These are phyloP conservation scores for Scaptomyza polygonia DNA, from an alignment of 2,888 invertebrate genomes.

Conservation along the genomic window DNA sequence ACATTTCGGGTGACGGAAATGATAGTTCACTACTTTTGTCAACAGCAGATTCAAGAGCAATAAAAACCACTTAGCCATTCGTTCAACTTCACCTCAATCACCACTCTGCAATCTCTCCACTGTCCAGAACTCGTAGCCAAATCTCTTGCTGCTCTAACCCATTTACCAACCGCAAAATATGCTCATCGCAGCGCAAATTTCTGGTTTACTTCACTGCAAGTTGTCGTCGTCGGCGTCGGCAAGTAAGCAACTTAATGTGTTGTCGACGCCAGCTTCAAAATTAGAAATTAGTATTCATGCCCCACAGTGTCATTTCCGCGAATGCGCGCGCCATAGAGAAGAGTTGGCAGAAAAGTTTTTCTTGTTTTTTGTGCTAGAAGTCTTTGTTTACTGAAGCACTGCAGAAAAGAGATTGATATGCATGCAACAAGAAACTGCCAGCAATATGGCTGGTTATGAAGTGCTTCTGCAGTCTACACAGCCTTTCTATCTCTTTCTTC, in stretches of 20 bases:
- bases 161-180: constrained; percentile 67
- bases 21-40: constrained; percentile 75
- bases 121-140: constrained; percentile 42
- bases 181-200: constrained; percentile 67
- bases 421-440: constrained; percentile 52
- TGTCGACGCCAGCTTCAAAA: constrained; percentile 74
- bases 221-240: constrained; percentile 19
- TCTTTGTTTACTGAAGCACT: constrained; percentile 41
- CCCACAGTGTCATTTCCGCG: constrained; percentile 82
- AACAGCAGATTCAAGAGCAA: constrained; percentile 43
- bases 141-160: constrained; percentile 46
- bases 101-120: constrained; percentile 17
- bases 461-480: constrained; percentile 42
- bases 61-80: not conserved
- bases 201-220: constrained; percentile 67
- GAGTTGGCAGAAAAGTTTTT: constrained; percentile 50
- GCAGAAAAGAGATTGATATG: constrained; percentile 59
- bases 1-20: constrained; percentile 63
- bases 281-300: constrained; percentile 84
- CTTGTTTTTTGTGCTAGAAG: constrained; percentile 40
- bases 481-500: not conserved
- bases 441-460: constrained; percentile 69
- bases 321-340: constrained; percentile 53
- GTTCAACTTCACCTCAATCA: constrained; percentile 2
- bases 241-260: constrained; percentile 68